phyloP scores from a whole-genome alignment of 2,113 vertebrate genomes.

The Catharus minimus region DNA sequence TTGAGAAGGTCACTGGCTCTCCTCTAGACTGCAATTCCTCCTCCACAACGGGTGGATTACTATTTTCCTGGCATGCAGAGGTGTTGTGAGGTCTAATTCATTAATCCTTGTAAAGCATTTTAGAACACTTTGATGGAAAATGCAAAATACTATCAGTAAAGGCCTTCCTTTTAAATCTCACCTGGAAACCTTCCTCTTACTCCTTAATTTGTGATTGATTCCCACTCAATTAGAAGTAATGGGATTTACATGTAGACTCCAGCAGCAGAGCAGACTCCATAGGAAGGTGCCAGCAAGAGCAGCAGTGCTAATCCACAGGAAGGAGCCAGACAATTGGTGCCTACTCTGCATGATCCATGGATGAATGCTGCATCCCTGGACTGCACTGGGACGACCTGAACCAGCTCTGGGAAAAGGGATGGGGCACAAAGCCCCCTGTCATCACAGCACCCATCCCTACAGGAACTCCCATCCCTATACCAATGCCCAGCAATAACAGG shows the following conservation, averaged over 20 bases:
- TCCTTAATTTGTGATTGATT: constrained; percentile 2
- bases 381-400: neutral
- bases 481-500: neutral
- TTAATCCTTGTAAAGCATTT: neutral
- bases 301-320: neutral
- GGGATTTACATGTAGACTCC: neutral
- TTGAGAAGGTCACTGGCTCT: neutral
- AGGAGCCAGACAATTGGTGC: neutral
- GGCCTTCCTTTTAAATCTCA: constrained; percentile 2
- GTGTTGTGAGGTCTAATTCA: neutral
- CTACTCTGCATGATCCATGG: fast-evolving
- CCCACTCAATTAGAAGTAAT: constrained; percentile 1
- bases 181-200: constrained; percentile 23
- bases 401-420: neutral
- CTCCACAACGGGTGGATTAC: neutral
- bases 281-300: neutral
- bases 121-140: neutral
- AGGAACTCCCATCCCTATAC: neutral
- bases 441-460: fast-evolving
- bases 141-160: constrained; percentile 23
- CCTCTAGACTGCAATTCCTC: neutral
- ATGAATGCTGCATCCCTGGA: neutral
- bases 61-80: neutral
- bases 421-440: fast-evolving
- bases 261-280: neutral